Conservation (phyloP, 2,888 invertebrate species). For the Drosophila paramelanica region DNA sequence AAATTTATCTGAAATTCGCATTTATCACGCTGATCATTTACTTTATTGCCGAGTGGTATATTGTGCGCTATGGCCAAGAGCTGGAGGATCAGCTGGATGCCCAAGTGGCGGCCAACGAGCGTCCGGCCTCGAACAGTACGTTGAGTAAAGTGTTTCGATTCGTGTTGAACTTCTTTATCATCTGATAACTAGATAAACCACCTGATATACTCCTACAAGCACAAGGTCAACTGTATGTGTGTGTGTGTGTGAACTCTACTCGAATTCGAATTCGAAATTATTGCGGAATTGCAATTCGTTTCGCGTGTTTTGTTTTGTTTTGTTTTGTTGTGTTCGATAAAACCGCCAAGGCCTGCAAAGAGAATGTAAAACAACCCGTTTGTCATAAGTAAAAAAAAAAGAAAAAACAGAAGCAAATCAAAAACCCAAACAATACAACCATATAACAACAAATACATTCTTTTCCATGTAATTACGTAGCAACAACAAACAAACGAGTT, state of each 20-base stretch:
- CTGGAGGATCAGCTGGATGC: constrained; percentile 70
- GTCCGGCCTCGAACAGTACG: constrained; percentile 66
- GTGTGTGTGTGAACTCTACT: background rate
- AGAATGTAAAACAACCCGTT: constrained; percentile 68
- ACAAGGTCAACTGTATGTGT: constrained; percentile 28
- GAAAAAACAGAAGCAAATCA: constrained; percentile 21
- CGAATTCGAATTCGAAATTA: constrained; percentile 20
- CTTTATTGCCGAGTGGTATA: constrained; percentile 82
- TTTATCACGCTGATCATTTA: constrained; percentile 79
- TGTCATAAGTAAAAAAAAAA: constrained; percentile 21
- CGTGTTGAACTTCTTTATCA: constrained; percentile 69
- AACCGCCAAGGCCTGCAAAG: constrained; percentile 64
- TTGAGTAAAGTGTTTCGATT: constrained; percentile 66
- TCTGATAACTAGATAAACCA: constrained; percentile 30
- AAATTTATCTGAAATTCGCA: constrained; percentile 82
- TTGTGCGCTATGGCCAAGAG: constrained; percentile 72
- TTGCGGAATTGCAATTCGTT: constrained; percentile 71
- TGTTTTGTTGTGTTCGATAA: constrained; percentile 21
- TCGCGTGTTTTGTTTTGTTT: constrained; percentile 9
- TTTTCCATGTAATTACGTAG: constrained; percentile 46
- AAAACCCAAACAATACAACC: constrained; percentile 8
- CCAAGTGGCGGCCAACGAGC: constrained; percentile 42
- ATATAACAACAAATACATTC: constrained; percentile 46
- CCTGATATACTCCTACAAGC: background rate
- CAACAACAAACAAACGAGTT: constrained; percentile 66